Conservation (phyloP, 2,797 vertebrate genomes). For the Coracias cyanogaster region DNA sequence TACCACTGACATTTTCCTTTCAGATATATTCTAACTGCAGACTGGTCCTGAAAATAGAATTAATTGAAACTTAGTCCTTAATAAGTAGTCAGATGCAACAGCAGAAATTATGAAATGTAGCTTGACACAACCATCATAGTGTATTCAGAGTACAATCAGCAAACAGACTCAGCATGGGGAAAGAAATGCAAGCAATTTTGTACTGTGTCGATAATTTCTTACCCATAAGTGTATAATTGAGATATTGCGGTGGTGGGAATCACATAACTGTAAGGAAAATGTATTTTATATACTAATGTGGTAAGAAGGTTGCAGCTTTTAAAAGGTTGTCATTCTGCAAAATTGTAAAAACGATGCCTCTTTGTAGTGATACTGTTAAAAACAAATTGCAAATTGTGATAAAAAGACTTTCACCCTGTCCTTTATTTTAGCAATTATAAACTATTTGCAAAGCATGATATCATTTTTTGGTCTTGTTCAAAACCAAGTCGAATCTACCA, state of each 20-base stretch:
- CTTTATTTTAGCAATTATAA: neutral
- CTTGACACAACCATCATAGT: neutral
- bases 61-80: neutral
- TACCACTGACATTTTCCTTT: neutral
- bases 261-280: neutral
- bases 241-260: neutral
- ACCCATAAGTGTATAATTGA: neutral
- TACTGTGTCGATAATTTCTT: neutral
- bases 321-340: neutral
- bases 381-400: neutral
- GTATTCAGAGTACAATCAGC: neutral
- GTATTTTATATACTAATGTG: neutral
- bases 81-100: neutral
- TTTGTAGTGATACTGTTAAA: neutral
- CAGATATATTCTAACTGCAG: neutral
- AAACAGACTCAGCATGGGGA: neutral
- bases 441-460: neutral
- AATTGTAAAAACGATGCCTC: neutral
- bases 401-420: neutral
- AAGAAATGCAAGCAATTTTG: neutral
- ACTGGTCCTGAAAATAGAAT: neutral
- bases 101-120: neutral
- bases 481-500: neutral
- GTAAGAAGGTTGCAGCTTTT: neutral
- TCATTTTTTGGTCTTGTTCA: neutral